phyloP scores from a whole-genome alignment of 1,140 invertebrate genomes.

The Nymphalis io region DNA sequence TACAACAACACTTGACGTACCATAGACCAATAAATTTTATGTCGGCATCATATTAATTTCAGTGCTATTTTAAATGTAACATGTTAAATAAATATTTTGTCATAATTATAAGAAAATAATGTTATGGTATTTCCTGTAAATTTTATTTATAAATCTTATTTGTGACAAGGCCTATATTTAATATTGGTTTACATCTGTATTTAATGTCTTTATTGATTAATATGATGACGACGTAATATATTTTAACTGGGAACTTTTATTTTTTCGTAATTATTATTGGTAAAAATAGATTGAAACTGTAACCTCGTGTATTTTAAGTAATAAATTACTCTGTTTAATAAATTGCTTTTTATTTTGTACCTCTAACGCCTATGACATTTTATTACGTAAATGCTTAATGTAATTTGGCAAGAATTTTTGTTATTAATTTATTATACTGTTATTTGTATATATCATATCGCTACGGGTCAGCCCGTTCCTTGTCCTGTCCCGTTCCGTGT shows the following conservation, averaged over 20 bases:
- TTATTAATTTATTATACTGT: no score
- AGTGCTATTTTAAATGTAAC: background rate
- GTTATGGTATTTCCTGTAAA: background rate
- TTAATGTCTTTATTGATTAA: background rate
- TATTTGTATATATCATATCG: no score
- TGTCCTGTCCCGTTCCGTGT: no score
- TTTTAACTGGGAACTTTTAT: slow-evolving; percentile 13
- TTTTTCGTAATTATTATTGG: slow-evolving; percentile 13
- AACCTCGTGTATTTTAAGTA: slow-evolving; percentile 27
- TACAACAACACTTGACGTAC: no score
- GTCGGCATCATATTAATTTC: background rate
- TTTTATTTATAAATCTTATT: background rate
- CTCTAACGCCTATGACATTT: no score
- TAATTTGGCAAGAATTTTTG: no score
- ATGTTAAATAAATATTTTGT: background rate
- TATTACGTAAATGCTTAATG: no score
- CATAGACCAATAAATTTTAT: background rate
- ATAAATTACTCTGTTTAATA: slow-evolving; percentile 31
- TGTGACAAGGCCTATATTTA: background rate
- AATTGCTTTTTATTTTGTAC: slow-evolving; percentile 6
- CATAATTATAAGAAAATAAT: background rate
- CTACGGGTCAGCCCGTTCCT: no score
- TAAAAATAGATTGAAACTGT: slow-evolving; percentile 25
- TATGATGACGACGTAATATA: slow-evolving; percentile 17
- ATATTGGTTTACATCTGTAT: background rate